Conservation (phyloP, 2,113 vertebrate species). For the Choloepus hoffmanni region DNA sequence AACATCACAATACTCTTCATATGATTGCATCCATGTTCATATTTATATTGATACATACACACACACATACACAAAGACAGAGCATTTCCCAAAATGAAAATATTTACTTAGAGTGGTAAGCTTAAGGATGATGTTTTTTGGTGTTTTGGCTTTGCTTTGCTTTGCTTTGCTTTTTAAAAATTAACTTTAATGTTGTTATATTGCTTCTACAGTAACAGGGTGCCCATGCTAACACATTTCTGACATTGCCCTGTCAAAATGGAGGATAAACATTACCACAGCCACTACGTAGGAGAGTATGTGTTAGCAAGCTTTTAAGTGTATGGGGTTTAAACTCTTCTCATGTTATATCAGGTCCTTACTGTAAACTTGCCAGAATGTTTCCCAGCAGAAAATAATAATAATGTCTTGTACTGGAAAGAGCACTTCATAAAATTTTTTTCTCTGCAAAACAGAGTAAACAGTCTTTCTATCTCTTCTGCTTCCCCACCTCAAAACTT, state of each 20-base stretch:
- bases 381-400: slow-evolving; percentile 84
- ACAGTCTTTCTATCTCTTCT: slow-evolving; percentile 71
- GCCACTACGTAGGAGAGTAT: slow-evolving; percentile 75
- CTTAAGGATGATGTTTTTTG: background rate
- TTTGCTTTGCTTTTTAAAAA: slow-evolving; percentile 22
- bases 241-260: slow-evolving; percentile 74
- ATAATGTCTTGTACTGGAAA: slow-evolving; percentile 79
- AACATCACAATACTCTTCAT: slow-evolving; percentile 78
- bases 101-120: slow-evolving; percentile 47
- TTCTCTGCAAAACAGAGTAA: slow-evolving; percentile 73
- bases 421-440: slow-evolving; percentile 75
- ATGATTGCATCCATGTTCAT: background rate
- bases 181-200: background rate
- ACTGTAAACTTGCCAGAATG: slow-evolving; percentile 78
- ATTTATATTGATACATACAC: background rate
- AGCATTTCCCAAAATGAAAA: slow-evolving; percentile 42
- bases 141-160: background rate
- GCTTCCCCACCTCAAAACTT: slow-evolving; percentile 66
- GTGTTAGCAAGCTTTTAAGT: slow-evolving; percentile 76
- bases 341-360: slow-evolving; percentile 79
- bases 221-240: slow-evolving; percentile 14
- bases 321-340: slow-evolving; percentile 75
- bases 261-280: slow-evolving; percentile 77
- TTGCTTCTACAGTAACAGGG: background rate
- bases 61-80: background rate